A percentile compares a stretch with the other conserved stretches of the same genome.
These are phyloP conservation scores for Ciconia stormi DNA, from an alignment of 2,113 vertebrate genomes.

Conservation along the genomic window DNA sequence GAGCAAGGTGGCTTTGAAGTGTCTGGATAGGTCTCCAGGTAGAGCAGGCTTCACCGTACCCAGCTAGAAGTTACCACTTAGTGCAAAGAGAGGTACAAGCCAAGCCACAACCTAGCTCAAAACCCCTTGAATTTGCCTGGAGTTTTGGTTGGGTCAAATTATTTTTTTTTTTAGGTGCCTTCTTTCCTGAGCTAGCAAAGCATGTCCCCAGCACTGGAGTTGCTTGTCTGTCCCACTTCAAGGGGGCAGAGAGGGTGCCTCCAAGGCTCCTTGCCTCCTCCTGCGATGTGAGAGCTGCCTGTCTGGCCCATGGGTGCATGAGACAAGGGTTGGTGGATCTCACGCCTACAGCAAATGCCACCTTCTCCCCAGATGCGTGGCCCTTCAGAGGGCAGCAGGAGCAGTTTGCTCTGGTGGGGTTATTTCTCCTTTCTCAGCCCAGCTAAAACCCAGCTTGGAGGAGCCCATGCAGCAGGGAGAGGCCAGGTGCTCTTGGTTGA, in stretches of 20 bases:
- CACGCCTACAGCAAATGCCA: background rate
- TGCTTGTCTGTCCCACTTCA: background rate
- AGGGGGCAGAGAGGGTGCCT: background rate
- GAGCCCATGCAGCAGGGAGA: background rate
- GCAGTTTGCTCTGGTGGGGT: background rate
- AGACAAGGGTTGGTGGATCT: background rate
- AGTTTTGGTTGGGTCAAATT: background rate
- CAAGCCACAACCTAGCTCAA: background rate
- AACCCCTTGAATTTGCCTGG: background rate
- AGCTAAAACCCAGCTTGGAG: background rate
- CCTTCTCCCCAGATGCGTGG: background rate
- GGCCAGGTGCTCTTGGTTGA: background rate
- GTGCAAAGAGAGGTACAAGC: background rate
- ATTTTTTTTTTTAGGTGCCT: background rate
- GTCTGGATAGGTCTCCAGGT: background rate
- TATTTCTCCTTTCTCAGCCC: background rate
- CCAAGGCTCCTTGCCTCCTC: background rate
- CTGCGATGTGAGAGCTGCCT: background rate
- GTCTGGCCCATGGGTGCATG: background rate
- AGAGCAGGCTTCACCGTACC: background rate
- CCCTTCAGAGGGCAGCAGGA: background rate
- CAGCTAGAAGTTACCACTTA: background rate
- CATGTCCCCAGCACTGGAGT: background rate
- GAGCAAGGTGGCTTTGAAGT: background rate
- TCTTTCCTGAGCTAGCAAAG: conserved; percentile 35